A percentile compares a stretch with the other conserved stretches of the same genome.
These are phyloP conservation scores for Phenacoccus solenopsis DNA, from an alignment of 1,140 invertebrate species.

Conservation along the genomic window DNA sequence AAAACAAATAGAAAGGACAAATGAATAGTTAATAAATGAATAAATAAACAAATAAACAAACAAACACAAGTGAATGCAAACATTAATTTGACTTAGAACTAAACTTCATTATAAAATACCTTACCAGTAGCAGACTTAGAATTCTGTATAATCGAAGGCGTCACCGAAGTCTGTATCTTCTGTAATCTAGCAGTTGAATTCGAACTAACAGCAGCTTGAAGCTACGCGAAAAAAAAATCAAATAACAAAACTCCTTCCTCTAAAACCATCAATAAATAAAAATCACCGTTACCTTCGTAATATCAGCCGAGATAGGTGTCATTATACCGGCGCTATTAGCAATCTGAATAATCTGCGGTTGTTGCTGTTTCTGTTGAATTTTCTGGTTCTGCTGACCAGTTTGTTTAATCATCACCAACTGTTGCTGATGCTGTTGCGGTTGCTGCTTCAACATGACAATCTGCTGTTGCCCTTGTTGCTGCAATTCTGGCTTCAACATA, in stretches of 20 bases:
- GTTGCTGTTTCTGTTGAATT: neutral
- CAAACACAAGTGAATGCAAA: too few species aligned
- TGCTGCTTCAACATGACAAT: slow-evolving; percentile 9
- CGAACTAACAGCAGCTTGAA: neutral
- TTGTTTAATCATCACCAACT: slow-evolving; percentile 8
- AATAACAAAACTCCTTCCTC: neutral
- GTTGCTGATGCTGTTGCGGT: neutral
- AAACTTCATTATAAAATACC: neutral
- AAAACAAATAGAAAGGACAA: too few species aligned
- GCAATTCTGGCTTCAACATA: neutral
- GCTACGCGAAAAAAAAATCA: too few species aligned
- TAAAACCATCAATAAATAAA: too few species aligned
- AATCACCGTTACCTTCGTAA: neutral
- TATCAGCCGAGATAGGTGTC: neutral
- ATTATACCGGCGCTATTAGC: neutral
- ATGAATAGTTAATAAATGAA: too few species aligned
- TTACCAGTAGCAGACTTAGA: neutral
- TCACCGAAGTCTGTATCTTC: neutral
- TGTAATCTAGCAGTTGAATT: neutral
- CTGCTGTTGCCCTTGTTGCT: neutral
- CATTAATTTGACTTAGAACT: too few species aligned
- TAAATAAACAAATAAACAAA: too few species aligned
- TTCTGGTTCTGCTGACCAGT: neutral
- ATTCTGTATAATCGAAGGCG: neutral
- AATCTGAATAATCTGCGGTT: slow-evolving; percentile 9